Conservation (phyloP, 2,888 invertebrate genomes). For the Torymus tubicola region DNA sequence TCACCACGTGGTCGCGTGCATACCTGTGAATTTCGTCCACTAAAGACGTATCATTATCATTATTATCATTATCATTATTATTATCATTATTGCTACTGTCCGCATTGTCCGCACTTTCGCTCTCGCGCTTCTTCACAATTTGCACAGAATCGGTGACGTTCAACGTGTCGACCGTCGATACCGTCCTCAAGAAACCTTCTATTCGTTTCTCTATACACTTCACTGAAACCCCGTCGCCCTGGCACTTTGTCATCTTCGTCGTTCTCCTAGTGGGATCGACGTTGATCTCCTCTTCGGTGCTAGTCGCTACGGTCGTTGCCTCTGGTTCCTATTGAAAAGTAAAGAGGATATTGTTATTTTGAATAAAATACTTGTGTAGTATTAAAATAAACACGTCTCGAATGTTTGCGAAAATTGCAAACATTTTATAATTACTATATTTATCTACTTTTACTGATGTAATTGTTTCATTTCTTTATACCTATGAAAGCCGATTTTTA, state of each 20-base stretch:
- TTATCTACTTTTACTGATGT: too few species aligned
- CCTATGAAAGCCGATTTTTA: too few species aligned
- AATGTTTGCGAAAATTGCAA: too few species aligned
- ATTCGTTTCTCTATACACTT: constrained; percentile 72
- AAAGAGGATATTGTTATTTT: too few species aligned
- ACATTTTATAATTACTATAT: too few species aligned
- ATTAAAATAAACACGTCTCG: too few species aligned
- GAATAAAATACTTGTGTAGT: too few species aligned
- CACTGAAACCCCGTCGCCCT: constrained; percentile 55
- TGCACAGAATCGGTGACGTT: constrained; percentile 81
- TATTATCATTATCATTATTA: constrained; percentile 17
- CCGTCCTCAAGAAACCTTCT: constrained; percentile 79
- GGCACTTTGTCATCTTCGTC: constrained; percentile 30
- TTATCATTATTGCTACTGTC: constrained; percentile 10
- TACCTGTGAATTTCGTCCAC: constrained; percentile 80
- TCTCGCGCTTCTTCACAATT: constrained; percentile 63
- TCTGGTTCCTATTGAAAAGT: constrained; percentile 10
- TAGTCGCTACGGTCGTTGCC: constrained; percentile 29
- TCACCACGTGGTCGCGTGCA: constrained; percentile 80
- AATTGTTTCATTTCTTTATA: too few species aligned
- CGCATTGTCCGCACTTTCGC: not conserved
- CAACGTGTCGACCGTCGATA: constrained; percentile 78
- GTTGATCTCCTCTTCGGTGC: constrained; percentile 46
- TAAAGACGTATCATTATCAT: constrained; percentile 73
- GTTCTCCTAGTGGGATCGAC: too few species aligned